Evolutionary conservation across 1,140 invertebrate genomes (phyloP), one percentile per base, ranked within the genome.

Genomic region (Drosophila simulans): DNA sequence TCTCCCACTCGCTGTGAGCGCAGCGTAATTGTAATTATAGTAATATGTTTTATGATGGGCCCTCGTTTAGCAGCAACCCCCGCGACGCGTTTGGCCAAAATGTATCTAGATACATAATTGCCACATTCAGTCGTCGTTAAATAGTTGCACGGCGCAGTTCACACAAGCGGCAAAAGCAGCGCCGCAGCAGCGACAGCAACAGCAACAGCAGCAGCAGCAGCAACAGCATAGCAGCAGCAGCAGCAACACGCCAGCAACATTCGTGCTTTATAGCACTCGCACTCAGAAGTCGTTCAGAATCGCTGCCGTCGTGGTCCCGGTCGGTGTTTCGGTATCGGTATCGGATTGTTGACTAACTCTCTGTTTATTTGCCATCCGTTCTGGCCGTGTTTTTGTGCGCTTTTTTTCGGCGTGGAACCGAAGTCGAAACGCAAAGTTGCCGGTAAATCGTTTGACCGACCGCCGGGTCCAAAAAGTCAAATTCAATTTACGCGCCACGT

Each of bases 51-150:
- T 89, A 89, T 89, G 84, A 89, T 83, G 84, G 84, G 83, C 80
- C 80, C 80, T 70, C 84, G 84, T 74, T 89, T 89, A 89, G 72
- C 84, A 89, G 68, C 84, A 89, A 84, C 84, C 80, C 83, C 76
- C 84, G 71, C 81, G 81, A 68, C 65, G 77, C 80, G 82, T 75
- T 88, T 86, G 90, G 76, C 86, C 80, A 90, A 91, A 91, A 91
- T 91, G 90, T 91, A 91, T 91, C 90, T 91, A 91, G 90, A 91
- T 91, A 91, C 90, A 91, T 91, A 91, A 91, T 91, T 91, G 90
- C 90, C 90, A 90, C 90, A 91, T 90, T 91, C 90, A 91, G 90
- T 91, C 90, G 90, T 91, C 81, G 90, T 91, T 91, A 91, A 91
- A 91, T 91, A 91, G 90, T 91, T 91, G 90, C 88, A 91, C 90